phyloP scores from a whole-genome alignment of 2,797 vertebrate genomes.

The Melanitta fusca region DNA sequence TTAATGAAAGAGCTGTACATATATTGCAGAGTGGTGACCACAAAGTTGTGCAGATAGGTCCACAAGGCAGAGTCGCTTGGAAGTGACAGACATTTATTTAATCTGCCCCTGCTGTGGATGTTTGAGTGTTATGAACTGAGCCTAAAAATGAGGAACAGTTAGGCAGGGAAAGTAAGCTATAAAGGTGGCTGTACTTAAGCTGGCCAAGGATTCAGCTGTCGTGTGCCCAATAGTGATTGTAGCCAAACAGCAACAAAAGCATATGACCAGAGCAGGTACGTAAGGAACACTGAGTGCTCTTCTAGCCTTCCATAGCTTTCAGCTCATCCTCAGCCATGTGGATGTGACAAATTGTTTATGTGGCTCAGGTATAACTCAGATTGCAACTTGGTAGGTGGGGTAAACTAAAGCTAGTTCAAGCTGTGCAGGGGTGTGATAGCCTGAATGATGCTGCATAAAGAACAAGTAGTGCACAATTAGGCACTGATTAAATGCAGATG shows the following conservation, averaged over 20 bases:
- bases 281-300: background rate
- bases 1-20: background rate
- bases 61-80: background rate
- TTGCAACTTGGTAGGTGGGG: background rate
- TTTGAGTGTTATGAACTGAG: background rate
- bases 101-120: background rate
- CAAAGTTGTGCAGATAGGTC: accelerated
- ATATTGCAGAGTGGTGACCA: accelerated
- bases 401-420: background rate
- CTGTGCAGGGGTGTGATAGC: too few relatives aligned
- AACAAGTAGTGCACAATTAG: background rate
- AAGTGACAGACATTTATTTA: background rate
- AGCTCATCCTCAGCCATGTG: background rate
- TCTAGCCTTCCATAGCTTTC: background rate
- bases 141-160: background rate
- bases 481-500: background rate
- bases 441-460: background rate
- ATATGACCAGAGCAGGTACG: background rate
- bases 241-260: background rate
- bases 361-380: background rate
- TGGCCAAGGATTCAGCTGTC: background rate
- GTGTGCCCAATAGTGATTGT: background rate
- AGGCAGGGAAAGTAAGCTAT: background rate
- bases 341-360: too few relatives aligned
- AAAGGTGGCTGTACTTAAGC: accelerated